phyloP scores from a whole-genome alignment of 2,113 vertebrate species.

The Scomber japonicus region DNA sequence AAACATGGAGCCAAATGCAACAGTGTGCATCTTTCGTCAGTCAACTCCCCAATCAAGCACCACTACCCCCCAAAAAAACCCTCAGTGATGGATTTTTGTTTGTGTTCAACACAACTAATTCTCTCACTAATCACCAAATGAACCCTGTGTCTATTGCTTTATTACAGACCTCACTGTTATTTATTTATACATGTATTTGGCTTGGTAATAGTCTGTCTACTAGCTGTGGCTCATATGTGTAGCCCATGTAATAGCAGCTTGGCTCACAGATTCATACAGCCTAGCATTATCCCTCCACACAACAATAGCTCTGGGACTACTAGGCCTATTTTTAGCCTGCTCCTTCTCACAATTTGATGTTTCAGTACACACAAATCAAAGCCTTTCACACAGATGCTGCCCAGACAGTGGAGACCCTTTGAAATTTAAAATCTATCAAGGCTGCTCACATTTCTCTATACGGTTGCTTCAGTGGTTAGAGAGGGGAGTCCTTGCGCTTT shows the following conservation, averaged over 20 bases:
- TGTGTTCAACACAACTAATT: too few relatives aligned
- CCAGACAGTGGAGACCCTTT: conserved; percentile 61
- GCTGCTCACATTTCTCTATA: conserved; percentile 40
- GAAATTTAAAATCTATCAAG: conserved; percentile 58
- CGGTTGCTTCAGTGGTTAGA: conserved; percentile 7
- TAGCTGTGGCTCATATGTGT: conserved; percentile 47
- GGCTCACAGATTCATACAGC: conserved; percentile 52
- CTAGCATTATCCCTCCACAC: conserved; percentile 68
- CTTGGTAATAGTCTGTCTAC: conserved; percentile 47
- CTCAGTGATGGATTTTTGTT: background rate
- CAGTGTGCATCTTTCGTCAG: background rate
- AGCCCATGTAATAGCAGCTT: conserved; percentile 67
- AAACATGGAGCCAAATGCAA: background rate
- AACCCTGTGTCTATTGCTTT: background rate
- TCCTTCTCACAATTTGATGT: conserved; percentile 76
- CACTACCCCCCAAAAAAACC: background rate
- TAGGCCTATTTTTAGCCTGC: conserved; percentile 66
- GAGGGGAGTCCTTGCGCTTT: conserved; percentile 51
- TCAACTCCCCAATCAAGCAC: too few relatives aligned
- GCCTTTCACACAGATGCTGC: conserved; percentile 66
- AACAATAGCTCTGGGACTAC: conserved; percentile 71
- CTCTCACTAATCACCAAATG: too few relatives aligned
- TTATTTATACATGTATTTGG: conserved; percentile 54
- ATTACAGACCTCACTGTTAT: conserved; percentile 16
- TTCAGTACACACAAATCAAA: conserved; percentile 77